phyloP scores from a whole-genome alignment of 2,113 vertebrate genomes.

The Aplodontia rufa region DNA sequence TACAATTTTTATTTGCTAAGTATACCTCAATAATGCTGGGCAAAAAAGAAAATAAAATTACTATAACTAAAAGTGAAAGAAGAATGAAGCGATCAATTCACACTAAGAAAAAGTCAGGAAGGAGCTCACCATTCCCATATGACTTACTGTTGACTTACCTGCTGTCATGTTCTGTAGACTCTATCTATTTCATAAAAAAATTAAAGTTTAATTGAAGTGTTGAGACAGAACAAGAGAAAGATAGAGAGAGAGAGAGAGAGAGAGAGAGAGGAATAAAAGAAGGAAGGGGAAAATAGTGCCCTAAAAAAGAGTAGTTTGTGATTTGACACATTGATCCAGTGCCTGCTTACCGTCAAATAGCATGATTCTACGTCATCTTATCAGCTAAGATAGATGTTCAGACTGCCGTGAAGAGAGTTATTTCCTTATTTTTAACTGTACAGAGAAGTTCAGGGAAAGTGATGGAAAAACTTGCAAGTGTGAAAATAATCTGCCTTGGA shows the following conservation, averaged over 20 bases:
- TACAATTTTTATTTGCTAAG: background rate
- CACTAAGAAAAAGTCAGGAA: background rate
- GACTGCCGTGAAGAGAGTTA: conserved; percentile 26
- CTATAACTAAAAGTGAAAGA: background rate
- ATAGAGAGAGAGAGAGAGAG: background rate
- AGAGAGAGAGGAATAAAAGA: background rate
- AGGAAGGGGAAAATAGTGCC: background rate
- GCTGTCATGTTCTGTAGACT: background rate
- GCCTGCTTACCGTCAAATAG: background rate
- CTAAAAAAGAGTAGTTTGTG: background rate
- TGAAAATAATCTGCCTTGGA: conserved; percentile 27
- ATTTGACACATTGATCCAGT: background rate
- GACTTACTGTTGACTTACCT: background rate
- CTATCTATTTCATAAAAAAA: background rate
- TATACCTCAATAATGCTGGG: background rate
- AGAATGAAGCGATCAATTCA: background rate
- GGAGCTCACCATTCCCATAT: background rate
- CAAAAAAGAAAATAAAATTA: background rate
- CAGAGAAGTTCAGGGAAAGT: accelerated
- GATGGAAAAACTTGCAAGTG: conserved; percentile 39
- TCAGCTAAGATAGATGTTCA: conserved; percentile 54
- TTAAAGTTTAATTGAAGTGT: background rate
- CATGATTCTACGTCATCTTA: background rate
- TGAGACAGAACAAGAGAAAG: too few relatives aligned
- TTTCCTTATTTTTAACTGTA: conserved; percentile 20